Evolutionary conservation across 2,888 invertebrate genomes (phyloP).

Genomic region (Tenodera sinensis): DNA sequence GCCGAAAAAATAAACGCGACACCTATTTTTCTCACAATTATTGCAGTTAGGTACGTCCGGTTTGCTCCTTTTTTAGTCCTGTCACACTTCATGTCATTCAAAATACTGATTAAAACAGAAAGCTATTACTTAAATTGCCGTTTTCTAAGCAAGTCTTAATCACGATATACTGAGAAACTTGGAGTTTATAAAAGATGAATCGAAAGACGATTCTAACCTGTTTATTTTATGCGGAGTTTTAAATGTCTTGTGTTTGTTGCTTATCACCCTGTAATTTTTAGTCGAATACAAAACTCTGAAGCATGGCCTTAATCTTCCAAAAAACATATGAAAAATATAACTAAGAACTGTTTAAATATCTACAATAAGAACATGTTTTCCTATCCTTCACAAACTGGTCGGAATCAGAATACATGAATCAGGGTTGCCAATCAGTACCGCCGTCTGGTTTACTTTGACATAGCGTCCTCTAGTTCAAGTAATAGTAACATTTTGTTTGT

Average conservation of each 20-base stretch:
- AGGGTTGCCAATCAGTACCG: not conserved
- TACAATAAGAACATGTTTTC: not conserved
- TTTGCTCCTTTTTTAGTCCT: too few relatives aligned
- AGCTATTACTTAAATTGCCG: too few relatives aligned
- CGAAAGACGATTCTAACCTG: not conserved
- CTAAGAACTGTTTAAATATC: not conserved
- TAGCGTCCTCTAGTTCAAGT: too few relatives aligned
- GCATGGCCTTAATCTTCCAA: not conserved
- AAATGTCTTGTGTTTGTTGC: not conserved
- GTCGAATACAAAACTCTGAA: not conserved
- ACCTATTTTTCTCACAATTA: too few relatives aligned
- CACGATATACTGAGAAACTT: not conserved
- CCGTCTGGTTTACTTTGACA: too few relatives aligned
- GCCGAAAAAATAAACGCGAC: too few relatives aligned
- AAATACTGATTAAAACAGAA: not conserved
- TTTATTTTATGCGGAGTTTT: not conserved
- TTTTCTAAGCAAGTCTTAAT: not conserved
- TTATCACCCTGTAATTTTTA: not conserved
- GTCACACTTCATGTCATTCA: not conserved
- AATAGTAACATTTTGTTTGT: too few relatives aligned
- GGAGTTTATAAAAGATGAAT: not conserved
- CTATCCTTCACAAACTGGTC: not conserved
- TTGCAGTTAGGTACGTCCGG: too few relatives aligned
- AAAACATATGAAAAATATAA: not conserved
- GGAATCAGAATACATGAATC: not conserved